Base-by-base conservation (phyloP, 2,888 invertebrate genomes). In the Cistogaster globosa region DNA sequence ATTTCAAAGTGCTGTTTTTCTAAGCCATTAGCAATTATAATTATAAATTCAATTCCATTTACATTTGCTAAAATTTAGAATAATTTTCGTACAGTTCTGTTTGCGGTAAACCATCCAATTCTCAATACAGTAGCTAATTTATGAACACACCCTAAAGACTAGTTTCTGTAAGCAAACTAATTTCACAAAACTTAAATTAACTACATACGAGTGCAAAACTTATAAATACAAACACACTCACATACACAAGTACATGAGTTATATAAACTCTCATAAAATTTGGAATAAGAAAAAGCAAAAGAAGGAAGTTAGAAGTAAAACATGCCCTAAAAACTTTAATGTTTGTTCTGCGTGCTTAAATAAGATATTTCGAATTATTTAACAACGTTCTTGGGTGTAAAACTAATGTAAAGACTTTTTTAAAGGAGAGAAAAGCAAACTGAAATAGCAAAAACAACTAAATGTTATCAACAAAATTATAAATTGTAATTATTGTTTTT, bases 131-230 rank as follows among this genome's bases (percentile, higher is more conserved):
- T 57, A 63, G 62, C 63, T 63, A 62, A 69, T 78, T 53, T 78
- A 62, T 68, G 42, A 78, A 78, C 20, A 62, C 60, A 62, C 69
- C 69, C 69, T 55, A 16, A 69, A 69, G 69, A 65, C 26, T 57
- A 65, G 57, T 57, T 68, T 18, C 42, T 60, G 60, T 76, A 62
- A 68, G 60, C 65, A 72, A 79, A 72, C 72, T 80, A 57, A 71
- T 63, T 72, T 51, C 67, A 58, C 57, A 58, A 72, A 80, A 72
- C 65, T 80, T 72, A 72, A 80, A 72, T 72, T 80, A 67, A 80
- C 57, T 80, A 51, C 65, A 55, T 45, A 57, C 45, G 45, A 65
- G 75, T 36, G 4, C 16, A 26, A 22, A 60, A 62, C 62, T 45
- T 18, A 42, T 38, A 22, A 38, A 55, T 22, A 5, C 62, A 53